Conservation (phyloP, 2,888 invertebrate species). For the Marasmarcha lunaedactyla region DNA sequence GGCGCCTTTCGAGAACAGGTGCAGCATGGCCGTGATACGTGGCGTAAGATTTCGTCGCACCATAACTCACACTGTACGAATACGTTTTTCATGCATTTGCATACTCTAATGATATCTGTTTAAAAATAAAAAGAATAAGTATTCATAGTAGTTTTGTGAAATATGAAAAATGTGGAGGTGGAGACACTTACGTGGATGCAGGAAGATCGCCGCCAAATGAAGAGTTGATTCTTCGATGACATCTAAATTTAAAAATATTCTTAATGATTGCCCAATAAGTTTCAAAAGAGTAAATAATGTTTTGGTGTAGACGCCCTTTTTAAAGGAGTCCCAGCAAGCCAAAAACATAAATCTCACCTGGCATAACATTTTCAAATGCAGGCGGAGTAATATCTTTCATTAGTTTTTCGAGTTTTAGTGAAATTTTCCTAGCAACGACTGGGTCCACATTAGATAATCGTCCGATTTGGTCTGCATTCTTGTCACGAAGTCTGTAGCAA, state of each 20-base stretch:
- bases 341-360: conserved; percentile 28
- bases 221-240: conserved; percentile 41
- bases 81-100: conserved; percentile 56
- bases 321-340: no score
- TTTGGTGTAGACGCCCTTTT: no score
- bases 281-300: neutral
- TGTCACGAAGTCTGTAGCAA: conserved; percentile 40
- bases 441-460: conserved; percentile 33
- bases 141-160: neutral
- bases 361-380: conserved; percentile 28
- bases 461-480: conserved; percentile 36
- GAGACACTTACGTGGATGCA: conserved; percentile 44
- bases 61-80: conserved; percentile 56
- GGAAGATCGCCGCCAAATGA: conserved; percentile 41
- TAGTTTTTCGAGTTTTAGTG: conserved; percentile 39
- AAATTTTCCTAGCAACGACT: conserved; percentile 45
- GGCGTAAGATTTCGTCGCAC: conserved; percentile 50
- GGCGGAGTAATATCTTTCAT: conserved; percentile 28
- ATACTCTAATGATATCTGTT: conserved; percentile 41
- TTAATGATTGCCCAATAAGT: neutral
- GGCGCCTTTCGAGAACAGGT: conserved; percentile 33
- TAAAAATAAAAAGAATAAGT: neutral
- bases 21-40: conserved; percentile 40
- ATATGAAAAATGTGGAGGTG: neutral
- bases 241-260: conserved; percentile 24